A percentile compares a stretch with the other conserved stretches of the same genome.
Evolutionary conservation across 2,797 vertebrate genomes (phyloP).

Genomic region (Cossypha polioptera): DNA sequence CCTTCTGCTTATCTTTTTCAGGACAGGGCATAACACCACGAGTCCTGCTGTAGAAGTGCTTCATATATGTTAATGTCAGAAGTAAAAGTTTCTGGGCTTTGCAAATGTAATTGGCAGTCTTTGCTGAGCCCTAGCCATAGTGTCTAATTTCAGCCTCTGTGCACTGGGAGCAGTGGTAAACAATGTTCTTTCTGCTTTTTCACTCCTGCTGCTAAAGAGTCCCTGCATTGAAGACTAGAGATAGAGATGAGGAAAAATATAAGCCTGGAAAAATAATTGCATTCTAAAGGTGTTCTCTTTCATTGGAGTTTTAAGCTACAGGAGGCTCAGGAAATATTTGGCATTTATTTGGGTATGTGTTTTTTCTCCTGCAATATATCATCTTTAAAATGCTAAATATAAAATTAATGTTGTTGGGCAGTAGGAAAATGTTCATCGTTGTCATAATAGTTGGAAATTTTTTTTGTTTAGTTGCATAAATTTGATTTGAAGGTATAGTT

Average conservation of each 20-base stretch:
- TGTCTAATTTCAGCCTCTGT: neutral
- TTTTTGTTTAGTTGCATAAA: neutral
- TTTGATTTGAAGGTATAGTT: neutral
- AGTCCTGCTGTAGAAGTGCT: neutral
- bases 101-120: neutral
- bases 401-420: neutral
- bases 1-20: neutral
- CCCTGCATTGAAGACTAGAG: neutral
- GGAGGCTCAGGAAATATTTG: neutral
- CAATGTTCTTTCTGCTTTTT: neutral
- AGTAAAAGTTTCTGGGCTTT: neutral
- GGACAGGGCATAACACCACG: neutral
- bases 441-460: neutral
- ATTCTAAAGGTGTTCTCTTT: neutral
- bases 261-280: neutral
- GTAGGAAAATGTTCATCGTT: neutral
- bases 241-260: neutral
- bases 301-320: neutral
- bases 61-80: neutral
- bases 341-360: neutral
- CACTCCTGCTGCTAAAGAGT: neutral
- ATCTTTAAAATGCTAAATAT: neutral
- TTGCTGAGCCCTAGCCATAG: neutral
- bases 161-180: neutral
- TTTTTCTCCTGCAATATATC: neutral